Base-by-base conservation (phyloP, 1,140 invertebrate species). In the Drosophila kohkoa region DNA sequence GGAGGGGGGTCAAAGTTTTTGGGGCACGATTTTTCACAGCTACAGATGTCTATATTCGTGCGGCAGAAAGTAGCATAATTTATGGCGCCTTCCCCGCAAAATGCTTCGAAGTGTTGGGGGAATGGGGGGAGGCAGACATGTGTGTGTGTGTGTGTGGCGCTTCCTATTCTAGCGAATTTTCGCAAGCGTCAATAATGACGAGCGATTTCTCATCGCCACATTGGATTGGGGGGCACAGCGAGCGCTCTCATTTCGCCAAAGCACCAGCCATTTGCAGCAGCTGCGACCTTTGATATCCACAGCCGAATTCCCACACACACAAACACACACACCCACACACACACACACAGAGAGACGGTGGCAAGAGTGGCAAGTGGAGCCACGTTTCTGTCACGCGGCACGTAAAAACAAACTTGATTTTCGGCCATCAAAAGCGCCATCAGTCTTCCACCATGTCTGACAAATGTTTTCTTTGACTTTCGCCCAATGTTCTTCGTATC, bases 321-420 rank as follows among this genome's bases (percentile, higher is more conserved):
- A 10, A n/a, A 30, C 49, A 20, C 20, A 20, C 20, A 20, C 20
- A 20, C 67, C 79, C 66, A 73, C 65, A 69, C 20, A 25, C 66
- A 45, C 35, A 10, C n/a, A 30, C 59, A 25, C 3, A 25, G 20
- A 25, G 20, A 15, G 32, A 25, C 20, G 20, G 15, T 11, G 41
- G 55, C 66, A 55, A 15, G n/a, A n/a, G n/a, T n/a, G n/a, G n/a
- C n/a, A 25, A 25, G 16, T 11, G 25, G 30, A 16, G 30, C 7
- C 63, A 65, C 63, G 63, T 66, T 82, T 58, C 54, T 67, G 66
- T 63, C 66, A 69, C 69, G 72, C 51, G 77, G 77, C 85, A 88
- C 85, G 85, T 88, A 88, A 89, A 89, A 89, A 85, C 85, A 89
- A 88, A 88, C 85, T 88, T 89, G 85, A 88, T 88, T 88, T 80